Percentiles rank a stretch among this genome's conserved stretches.
These are phyloP conservation scores for Tricholaema leucomelas DNA, from an alignment of 2,113 vertebrate species.

Conservation along the genomic window DNA sequence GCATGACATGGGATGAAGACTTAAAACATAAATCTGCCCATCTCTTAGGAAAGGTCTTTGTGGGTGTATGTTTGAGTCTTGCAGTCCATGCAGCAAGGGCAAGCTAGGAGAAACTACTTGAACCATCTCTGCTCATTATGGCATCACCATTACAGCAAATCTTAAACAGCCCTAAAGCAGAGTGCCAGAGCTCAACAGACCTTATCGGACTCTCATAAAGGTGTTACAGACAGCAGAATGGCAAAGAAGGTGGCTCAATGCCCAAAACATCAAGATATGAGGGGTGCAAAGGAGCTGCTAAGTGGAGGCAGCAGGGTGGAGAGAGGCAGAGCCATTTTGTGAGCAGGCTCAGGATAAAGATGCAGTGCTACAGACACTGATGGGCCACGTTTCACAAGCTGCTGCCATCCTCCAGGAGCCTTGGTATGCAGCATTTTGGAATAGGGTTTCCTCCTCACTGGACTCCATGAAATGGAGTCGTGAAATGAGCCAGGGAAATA, in stretches of 20 bases:
- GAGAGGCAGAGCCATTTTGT: neutral
- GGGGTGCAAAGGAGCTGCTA: neutral
- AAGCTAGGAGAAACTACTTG: neutral
- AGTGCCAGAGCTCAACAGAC: neutral
- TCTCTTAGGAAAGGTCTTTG: neutral
- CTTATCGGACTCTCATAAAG: neutral
- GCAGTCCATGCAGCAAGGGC: neutral
- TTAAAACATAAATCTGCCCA: neutral
- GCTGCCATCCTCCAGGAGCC: neutral
- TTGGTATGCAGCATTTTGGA: neutral
- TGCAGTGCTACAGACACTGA: neutral
- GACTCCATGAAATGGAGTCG: neutral
- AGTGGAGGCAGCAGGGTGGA: neutral
- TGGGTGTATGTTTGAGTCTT: neutral
- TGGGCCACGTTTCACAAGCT: neutral
- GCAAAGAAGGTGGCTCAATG: neutral
- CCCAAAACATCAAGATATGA: neutral
- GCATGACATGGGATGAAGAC: fast-evolving
- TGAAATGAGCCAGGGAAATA: neutral
- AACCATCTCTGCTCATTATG: neutral
- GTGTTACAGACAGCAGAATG: neutral
- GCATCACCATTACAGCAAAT: neutral
- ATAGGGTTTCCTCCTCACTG: neutral
- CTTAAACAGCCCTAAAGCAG: neutral
- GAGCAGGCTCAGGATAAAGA: neutral